phyloP scores from a whole-genome alignment of 2,888 invertebrate genomes.

The Catocala sponsa region DNA sequence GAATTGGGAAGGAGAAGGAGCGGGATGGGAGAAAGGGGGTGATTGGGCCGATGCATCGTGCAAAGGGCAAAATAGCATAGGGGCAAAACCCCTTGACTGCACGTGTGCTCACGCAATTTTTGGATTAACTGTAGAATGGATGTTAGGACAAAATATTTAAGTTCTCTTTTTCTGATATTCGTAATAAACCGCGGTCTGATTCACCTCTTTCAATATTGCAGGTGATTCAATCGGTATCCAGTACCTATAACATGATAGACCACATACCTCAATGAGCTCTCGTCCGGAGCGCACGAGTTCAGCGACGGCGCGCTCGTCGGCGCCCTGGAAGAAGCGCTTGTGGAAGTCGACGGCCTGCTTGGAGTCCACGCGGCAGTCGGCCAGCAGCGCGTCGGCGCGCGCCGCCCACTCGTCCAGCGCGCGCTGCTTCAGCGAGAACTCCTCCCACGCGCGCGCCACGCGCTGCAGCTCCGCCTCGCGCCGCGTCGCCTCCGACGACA shows the following conservation, averaged over 20 bases:
- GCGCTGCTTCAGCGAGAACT: conserved; percentile 93
- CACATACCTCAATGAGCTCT: conserved; percentile 89
- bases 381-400: conserved; percentile 93
- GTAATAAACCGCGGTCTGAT: too few relatives aligned
- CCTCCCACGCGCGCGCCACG: conserved; percentile 94
- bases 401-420: conserved; percentile 95
- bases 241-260: not conserved
- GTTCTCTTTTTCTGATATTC: too few relatives aligned
- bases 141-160: too few relatives aligned
- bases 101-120: too few relatives aligned
- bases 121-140: too few relatives aligned
- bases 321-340: conserved; percentile 95
- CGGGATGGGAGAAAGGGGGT: too few relatives aligned
- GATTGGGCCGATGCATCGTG: too few relatives aligned
- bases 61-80: too few relatives aligned
- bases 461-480: conserved; percentile 94
- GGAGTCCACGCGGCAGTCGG: conserved; percentile 93
- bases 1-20: too few relatives aligned
- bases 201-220: too few relatives aligned
- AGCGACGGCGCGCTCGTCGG: conserved; percentile 94
- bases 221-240: too few relatives aligned
- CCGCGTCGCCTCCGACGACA: conserved; percentile 92
- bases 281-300: conserved; percentile 93
- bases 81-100: too few relatives aligned
- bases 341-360: conserved; percentile 94